Percentiles rank a stretch among this genome's conserved stretches.
Conservation (phyloP, 53 echinoderm and acorn worm species). For the Patiria pectinifera region DNA sequence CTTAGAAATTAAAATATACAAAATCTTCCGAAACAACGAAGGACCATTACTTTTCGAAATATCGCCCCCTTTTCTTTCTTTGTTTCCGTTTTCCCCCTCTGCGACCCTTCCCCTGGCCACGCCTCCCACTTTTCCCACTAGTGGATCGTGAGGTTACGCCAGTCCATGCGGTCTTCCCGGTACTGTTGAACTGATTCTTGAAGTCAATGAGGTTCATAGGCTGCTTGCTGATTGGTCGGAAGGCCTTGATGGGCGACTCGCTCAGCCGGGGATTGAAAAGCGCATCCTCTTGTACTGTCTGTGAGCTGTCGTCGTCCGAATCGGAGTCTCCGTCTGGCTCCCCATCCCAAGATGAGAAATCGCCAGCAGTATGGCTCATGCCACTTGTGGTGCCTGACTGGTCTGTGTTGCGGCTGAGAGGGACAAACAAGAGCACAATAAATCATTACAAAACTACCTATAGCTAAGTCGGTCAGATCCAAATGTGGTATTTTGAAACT, state of each 20-base stretch:
- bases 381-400: conserved; percentile 33
- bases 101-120: conserved; percentile 45
- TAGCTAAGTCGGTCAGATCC: neutral
- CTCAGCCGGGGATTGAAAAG: conserved; percentile 46
- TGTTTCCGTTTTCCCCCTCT: conserved; percentile 24
- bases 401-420: neutral
- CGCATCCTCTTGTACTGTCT: conserved; percentile 22
- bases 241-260: conserved; percentile 86
- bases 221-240: conserved; percentile 73
- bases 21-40: neutral
- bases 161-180: neutral
- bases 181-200: conserved; percentile 86
- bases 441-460: too few species aligned
- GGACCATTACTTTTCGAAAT: neutral
- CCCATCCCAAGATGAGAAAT: conserved; percentile 31
- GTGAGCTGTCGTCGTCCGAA: conserved; percentile 10
- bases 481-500: too few species aligned
- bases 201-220: conserved; percentile 79
- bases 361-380: neutral
- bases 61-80: conserved; percentile 31
- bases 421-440: neutral
- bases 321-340: conserved; percentile 52
- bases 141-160: neutral
- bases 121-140: neutral
- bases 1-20: too few species aligned